phyloP scores from a whole-genome alignment of 2,797 vertebrate genomes.

The Apogon talboti region DNA sequence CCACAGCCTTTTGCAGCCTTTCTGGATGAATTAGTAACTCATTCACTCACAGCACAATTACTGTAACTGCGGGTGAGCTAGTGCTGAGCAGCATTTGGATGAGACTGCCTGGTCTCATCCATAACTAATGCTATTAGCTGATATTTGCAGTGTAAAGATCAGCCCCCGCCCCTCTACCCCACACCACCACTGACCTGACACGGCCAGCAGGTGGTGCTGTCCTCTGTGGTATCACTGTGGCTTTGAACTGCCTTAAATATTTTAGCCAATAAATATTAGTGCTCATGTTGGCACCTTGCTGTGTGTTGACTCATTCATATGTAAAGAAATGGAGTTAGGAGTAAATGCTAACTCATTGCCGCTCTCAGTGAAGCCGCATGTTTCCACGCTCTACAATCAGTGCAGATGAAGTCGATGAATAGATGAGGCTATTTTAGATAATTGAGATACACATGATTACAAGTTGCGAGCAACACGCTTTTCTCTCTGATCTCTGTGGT shows the following conservation, averaged over 20 bases:
- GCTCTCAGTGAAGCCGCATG: constrained; percentile 1
- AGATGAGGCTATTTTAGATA: constrained; percentile 62
- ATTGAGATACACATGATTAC: constrained; percentile 69
- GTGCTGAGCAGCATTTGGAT: constrained; percentile 29
- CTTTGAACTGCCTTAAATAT: constrained; percentile 37
- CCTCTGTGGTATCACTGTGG: constrained; percentile 68
- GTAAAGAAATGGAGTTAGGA: constrained; percentile 6
- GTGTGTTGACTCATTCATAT: constrained; percentile 9
- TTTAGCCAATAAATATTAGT: constrained; percentile 12
- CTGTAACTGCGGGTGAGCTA: constrained; percentile 17
- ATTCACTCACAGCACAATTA: constrained; percentile 21
- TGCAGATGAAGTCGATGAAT: constrained; percentile 45
- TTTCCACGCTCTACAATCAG: constrained; percentile 21
- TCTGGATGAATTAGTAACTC: constrained; percentile 12
- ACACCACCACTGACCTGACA: constrained; percentile 43
- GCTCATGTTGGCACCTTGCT: constrained; percentile 11
- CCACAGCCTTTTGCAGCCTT: constrained; percentile 17
- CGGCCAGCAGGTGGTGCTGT: constrained; percentile 85
- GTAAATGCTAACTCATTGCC: constrained; percentile 10
- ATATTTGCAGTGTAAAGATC: neutral
- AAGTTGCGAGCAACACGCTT: constrained; percentile 62
- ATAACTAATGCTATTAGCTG: constrained; percentile 24
- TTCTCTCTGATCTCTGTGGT: constrained; percentile 67
- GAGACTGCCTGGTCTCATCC: constrained; percentile 28
- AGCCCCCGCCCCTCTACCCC: constrained; percentile 14